phyloP scores from a whole-genome alignment of 2,888 invertebrate genomes.

The Ophraella communa region DNA sequence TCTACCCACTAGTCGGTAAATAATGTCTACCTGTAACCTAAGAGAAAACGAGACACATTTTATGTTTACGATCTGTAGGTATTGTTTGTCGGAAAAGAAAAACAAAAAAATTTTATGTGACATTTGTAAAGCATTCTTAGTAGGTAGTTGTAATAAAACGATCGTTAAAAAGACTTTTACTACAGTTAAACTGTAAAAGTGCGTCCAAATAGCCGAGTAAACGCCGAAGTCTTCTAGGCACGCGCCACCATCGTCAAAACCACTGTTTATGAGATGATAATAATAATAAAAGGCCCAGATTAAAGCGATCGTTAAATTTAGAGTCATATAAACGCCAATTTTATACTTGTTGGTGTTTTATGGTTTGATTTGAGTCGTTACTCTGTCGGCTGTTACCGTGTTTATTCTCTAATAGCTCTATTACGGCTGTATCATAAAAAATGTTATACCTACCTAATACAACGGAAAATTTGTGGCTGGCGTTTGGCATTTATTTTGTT shows the following conservation, averaged over 20 bases:
- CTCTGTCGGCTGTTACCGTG: constrained; percentile 49
- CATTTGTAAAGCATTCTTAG: constrained; percentile 49
- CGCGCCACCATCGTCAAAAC: constrained; percentile 55
- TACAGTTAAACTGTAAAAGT: constrained; percentile 61
- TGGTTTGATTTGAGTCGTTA: constrained; percentile 55
- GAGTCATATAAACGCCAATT: constrained; percentile 59
- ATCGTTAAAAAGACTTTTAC: constrained; percentile 61
- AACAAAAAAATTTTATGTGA: constrained; percentile 48
- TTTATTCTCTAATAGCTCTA: constrained; percentile 41
- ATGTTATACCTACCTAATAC: neutral
- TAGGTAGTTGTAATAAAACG: constrained; percentile 60
- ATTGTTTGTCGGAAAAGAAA: constrained; percentile 36
- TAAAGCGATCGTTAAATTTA: constrained; percentile 60
- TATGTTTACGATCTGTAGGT: constrained; percentile 14
- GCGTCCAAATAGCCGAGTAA: constrained; percentile 58
- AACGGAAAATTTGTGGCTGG: neutral
- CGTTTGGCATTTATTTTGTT: neutral
- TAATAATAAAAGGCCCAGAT: constrained; percentile 59
- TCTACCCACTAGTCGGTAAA: neutral
- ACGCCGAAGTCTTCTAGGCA: constrained; percentile 58
- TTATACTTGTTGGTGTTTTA: constrained; percentile 58
- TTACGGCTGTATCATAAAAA: neutral
- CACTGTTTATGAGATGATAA: constrained; percentile 57
- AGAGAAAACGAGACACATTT: constrained; percentile 2
- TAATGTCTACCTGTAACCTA: constrained; percentile 8